Conservation (phyloP, 1,140 invertebrate genomes). For the Prorops nasuta region DNA sequence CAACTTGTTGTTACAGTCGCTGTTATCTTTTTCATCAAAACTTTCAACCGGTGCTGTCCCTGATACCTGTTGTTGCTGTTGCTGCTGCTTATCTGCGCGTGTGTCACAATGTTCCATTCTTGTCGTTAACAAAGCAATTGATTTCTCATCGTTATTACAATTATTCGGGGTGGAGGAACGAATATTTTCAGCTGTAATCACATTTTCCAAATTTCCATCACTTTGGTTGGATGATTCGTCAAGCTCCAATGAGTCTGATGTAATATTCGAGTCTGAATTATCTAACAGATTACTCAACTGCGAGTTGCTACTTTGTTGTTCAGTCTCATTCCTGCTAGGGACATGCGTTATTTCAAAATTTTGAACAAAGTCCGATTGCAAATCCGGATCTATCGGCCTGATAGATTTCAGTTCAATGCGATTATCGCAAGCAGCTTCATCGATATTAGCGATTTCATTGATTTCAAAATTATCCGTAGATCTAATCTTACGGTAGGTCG, state of each 20-base stretch:
- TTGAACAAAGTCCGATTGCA: too few species aligned
- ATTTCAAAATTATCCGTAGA: too few species aligned
- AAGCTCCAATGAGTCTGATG: constrained; percentile 48
- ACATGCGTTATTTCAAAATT: too few species aligned
- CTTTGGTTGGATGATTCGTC: too few species aligned
- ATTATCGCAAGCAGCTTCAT: constrained; percentile 37
- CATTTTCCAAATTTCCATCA: neutral
- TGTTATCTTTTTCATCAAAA: constrained; percentile 6
- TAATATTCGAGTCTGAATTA: constrained; percentile 33
- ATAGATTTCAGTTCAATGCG: constrained; percentile 31
- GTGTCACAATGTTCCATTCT: constrained; percentile 3
- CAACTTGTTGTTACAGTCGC: neutral
- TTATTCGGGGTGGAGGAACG: neutral
- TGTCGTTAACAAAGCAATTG: neutral
- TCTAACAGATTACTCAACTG: too few species aligned
- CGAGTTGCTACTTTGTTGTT: too few species aligned
- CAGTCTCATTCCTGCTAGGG: too few species aligned
- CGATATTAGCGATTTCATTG: too few species aligned
- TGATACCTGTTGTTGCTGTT: constrained; percentile 8
- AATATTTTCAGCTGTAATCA: constrained; percentile 6
- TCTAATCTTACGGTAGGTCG: too few species aligned
- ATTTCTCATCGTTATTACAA: neutral
- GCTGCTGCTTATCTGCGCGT: constrained; percentile 7
- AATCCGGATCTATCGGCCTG: constrained; percentile 25
- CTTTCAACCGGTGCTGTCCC: too few species aligned